phyloP scores from a whole-genome alignment of 1,140 invertebrate genomes.

The Caenorhabditis elegans region WBcel235 BX284606.5:7729501-7730000 shows the following conservation, averaged over 20 bases:
- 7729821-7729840: slow-evolving; percentile 60
- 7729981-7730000: slow-evolving; percentile 35
- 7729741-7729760: slow-evolving; percentile 51
- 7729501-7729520: slow-evolving; percentile 12
- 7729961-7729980: not conserved
- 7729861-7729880: slow-evolving; percentile 23
- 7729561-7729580: slow-evolving; percentile 52
- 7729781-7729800: slow-evolving; percentile 49
- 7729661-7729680: slow-evolving; percentile 54
- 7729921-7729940: slow-evolving; percentile 1
- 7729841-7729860: slow-evolving; percentile 14
- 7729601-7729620: slow-evolving; percentile 48
- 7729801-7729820: slow-evolving; percentile 55
- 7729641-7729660: slow-evolving; percentile 55
- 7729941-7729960: not conserved
- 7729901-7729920: slow-evolving; percentile 20
- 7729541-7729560: slow-evolving; percentile 61
- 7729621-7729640: slow-evolving; percentile 61
- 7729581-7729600: slow-evolving; percentile 52
- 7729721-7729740: slow-evolving; percentile 58
- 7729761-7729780: slow-evolving; percentile 44
- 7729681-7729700: slow-evolving; percentile 55
- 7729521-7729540: slow-evolving; percentile 52
- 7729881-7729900: slow-evolving; percentile 14
- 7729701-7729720: slow-evolving; percentile 55